phyloP scores from a whole-genome alignment of 2,797 vertebrate species.

The Thamnophis elegans region DNA sequence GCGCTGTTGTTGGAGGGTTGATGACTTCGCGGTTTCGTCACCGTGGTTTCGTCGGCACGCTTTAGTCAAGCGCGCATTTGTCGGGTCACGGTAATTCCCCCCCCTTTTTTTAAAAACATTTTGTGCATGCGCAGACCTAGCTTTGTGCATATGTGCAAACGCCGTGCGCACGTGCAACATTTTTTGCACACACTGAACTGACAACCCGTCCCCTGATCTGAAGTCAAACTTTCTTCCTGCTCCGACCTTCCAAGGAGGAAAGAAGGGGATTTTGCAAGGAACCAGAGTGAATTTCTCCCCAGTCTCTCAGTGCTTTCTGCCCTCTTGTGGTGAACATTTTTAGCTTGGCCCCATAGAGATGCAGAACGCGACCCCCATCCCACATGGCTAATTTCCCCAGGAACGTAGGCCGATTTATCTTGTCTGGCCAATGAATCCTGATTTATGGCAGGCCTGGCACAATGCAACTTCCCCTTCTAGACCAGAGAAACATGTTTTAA shows the following conservation, averaged over 20 bases:
- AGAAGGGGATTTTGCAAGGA: not conserved
- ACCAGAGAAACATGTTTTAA: constrained; percentile 14
- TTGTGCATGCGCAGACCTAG: no score
- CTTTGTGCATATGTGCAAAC: no score
- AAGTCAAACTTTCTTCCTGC: not conserved
- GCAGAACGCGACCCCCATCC: not conserved
- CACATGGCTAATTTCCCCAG: not conserved
- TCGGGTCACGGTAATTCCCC: no score
- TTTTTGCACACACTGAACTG: no score
- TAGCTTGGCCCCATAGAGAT: not conserved
- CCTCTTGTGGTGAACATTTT: constrained; percentile 13
- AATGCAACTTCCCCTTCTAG: not conserved
- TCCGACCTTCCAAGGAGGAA: not conserved
- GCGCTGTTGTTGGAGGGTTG: no score
- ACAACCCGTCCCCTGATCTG: not conserved
- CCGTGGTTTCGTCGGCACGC: no score
- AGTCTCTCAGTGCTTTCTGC: not conserved
- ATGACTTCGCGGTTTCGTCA: no score
- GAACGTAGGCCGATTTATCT: not conserved
- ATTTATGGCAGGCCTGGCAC: not conserved
- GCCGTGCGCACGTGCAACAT: no score
- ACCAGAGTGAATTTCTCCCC: no score
- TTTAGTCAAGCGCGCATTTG: no score
- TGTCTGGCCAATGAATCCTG: not conserved
- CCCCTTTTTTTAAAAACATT: no score